Conservation (phyloP, 2,888 invertebrate species). For the Sesia bembeciformis region DNA sequence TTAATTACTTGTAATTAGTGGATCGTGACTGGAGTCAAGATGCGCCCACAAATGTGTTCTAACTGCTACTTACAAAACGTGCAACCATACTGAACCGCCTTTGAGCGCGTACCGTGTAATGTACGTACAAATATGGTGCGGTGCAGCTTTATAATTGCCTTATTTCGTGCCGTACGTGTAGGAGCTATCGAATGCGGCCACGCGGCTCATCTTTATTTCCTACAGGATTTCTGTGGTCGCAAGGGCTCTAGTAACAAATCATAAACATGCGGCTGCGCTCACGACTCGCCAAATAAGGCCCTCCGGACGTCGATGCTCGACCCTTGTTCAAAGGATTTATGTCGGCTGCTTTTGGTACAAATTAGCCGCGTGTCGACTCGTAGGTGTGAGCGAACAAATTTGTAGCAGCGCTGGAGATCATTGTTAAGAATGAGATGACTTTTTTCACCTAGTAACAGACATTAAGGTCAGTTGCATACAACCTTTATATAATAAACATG, state of each 20-base stretch:
- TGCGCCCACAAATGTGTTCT: conserved; percentile 28
- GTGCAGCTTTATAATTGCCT: not conserved
- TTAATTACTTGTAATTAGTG: conserved; percentile 65
- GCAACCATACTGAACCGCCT: not conserved
- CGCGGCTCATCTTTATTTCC: not conserved
- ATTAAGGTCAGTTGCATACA: no score
- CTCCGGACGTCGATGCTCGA: conserved; percentile 41
- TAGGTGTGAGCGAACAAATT: conserved; percentile 62
- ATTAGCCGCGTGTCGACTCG: conserved; percentile 54
- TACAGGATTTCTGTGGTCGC: not conserved
- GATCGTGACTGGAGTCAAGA: conserved; percentile 46
- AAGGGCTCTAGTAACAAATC: conserved; percentile 41
- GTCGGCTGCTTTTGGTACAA: conserved; percentile 58
- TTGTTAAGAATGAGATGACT: no score
- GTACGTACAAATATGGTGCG: not conserved
- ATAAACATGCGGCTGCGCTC: conserved; percentile 53
- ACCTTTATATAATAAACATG: no score
- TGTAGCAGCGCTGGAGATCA: conserved; percentile 3
- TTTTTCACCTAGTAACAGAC: no score
- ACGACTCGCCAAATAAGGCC: conserved; percentile 62
- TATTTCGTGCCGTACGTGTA: not conserved
- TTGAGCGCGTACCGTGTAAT: not conserved
- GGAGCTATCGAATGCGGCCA: not conserved
- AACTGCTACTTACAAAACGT: conserved; percentile 8
- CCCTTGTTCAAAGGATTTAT: conserved; percentile 61